Percentiles rank a stretch among this genome's conserved stretches.
phyloP scores from a whole-genome alignment of 2,797 vertebrate species.

The Falco cherrug region DNA sequence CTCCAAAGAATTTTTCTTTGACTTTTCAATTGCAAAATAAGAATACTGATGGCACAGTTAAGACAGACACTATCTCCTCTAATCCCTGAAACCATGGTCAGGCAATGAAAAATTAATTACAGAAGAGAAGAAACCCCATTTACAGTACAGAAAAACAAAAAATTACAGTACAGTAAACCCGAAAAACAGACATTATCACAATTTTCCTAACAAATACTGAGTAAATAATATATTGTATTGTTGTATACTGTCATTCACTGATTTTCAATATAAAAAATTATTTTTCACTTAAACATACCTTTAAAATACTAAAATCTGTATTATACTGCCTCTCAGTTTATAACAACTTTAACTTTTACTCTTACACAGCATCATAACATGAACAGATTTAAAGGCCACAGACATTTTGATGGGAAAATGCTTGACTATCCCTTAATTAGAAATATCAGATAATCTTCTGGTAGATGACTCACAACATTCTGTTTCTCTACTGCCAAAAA shows the following conservation, averaged over 20 bases:
- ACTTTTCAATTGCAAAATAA: not conserved
- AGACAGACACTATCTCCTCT: not conserved
- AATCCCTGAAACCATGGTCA: not conserved
- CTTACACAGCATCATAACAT: not conserved
- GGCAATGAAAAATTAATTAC: not conserved
- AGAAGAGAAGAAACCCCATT: not conserved
- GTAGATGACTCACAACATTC: not conserved
- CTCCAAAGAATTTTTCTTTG: not conserved
- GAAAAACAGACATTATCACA: not conserved
- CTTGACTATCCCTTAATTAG: not conserved
- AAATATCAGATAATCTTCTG: not conserved
- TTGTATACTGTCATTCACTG: not conserved
- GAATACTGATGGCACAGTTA: not conserved
- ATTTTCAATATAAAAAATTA: not conserved
- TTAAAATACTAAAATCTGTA: not conserved
- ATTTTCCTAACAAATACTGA: not conserved
- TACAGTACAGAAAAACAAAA: too few species aligned
- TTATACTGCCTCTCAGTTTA: not conserved
- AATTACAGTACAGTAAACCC: not conserved
- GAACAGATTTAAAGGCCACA: not conserved
- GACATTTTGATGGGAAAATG: not conserved
- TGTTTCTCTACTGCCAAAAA: not conserved
- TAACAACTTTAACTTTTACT: not conserved
- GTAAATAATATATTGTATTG: not conserved
- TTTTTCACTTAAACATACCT: not conserved